Percentiles rank a stretch among this genome's conserved stretches.
These are phyloP conservation scores for Loriculus beryllinus DNA, from an alignment of 2,797 vertebrate species.

Conservation along the genomic window DNA sequence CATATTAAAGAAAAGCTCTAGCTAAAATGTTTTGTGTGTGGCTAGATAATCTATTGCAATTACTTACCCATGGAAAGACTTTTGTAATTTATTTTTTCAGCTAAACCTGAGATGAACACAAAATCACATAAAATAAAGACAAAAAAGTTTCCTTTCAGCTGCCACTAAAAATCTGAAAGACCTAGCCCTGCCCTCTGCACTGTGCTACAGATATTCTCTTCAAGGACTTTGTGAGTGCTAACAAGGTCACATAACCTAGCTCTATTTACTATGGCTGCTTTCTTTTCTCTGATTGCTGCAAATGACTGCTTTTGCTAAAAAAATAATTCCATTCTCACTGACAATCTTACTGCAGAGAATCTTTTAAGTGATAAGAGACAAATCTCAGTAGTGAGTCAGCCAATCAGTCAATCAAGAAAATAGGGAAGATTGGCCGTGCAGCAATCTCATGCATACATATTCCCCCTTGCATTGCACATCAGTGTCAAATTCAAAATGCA, in stretches of 20 bases:
- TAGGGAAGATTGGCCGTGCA: slow-evolving; percentile 12
- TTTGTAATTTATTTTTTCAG: slow-evolving; percentile 31
- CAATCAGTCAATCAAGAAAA: slow-evolving; percentile 55
- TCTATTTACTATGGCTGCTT: slow-evolving; percentile 40
- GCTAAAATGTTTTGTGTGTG: not conserved
- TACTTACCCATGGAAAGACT: not conserved
- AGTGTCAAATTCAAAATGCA: slow-evolving; percentile 30
- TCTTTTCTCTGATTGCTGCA: not conserved
- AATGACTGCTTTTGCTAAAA: slow-evolving; percentile 46
- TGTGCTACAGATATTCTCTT: not conserved
- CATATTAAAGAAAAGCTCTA: not conserved
- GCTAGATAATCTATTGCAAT: not conserved
- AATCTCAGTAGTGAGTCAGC: slow-evolving; percentile 50
- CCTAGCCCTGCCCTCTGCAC: not conserved
- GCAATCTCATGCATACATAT: slow-evolving; percentile 1
- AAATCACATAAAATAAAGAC: not conserved
- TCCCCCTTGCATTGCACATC: not conserved
- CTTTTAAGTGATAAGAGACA: not conserved
- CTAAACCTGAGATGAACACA: not conserved
- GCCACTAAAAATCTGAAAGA: not conserved
- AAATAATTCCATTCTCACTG: slow-evolving; percentile 9
- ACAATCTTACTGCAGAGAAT: not conserved
- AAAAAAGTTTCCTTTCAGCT: not conserved
- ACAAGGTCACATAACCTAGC: not conserved
- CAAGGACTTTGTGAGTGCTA: not conserved